Evolutionary conservation across 2,888 invertebrate species (phyloP).

Genomic region (Auanema sp.): DNA sequence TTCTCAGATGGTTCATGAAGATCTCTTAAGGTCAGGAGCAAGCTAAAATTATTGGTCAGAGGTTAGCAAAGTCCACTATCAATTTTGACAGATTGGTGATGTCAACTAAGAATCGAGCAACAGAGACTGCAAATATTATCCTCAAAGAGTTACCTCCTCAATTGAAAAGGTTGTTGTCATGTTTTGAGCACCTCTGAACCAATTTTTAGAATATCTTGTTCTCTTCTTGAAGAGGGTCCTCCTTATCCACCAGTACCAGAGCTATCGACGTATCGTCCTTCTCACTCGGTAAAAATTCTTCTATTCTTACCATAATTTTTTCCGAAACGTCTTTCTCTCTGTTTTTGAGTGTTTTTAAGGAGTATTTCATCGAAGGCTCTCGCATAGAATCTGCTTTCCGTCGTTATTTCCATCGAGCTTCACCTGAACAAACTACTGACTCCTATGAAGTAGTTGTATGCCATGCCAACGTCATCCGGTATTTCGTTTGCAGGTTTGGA

Average conservation of each 20-base stretch:
- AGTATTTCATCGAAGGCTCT: constrained; percentile 57
- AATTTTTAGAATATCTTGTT: constrained; percentile 31
- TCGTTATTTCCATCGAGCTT: constrained; percentile 87
- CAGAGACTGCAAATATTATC: constrained; percentile 85
- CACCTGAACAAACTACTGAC: constrained; percentile 77
- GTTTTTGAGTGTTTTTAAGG: constrained; percentile 37
- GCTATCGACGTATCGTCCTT: constrained; percentile 83
- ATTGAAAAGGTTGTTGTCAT: constrained; percentile 19
- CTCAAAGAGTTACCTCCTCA: constrained; percentile 66
- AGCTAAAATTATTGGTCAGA: constrained; percentile 81
- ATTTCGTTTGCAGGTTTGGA: constrained; percentile 81
- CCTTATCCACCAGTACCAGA: constrained; percentile 93
- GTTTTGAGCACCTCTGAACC: background rate
- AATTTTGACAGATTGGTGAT: constrained; percentile 80
- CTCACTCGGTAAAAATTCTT: constrained; percentile 71
- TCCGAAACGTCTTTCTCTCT: background rate
- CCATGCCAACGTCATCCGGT: constrained; percentile 95
- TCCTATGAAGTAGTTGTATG: constrained; percentile 88
- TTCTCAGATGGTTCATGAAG: background rate
- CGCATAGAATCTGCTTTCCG: constrained; percentile 75
- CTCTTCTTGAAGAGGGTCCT: constrained; percentile 83
- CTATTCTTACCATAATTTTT: background rate
- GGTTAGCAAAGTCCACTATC: constrained; percentile 76
- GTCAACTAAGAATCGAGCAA: constrained; percentile 90
- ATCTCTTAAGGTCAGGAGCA: constrained; percentile 81